Evolutionary conservation across 2,113 vertebrate genomes (phyloP).

Genomic region (Paradoxurus hermaphroditus): DNA sequence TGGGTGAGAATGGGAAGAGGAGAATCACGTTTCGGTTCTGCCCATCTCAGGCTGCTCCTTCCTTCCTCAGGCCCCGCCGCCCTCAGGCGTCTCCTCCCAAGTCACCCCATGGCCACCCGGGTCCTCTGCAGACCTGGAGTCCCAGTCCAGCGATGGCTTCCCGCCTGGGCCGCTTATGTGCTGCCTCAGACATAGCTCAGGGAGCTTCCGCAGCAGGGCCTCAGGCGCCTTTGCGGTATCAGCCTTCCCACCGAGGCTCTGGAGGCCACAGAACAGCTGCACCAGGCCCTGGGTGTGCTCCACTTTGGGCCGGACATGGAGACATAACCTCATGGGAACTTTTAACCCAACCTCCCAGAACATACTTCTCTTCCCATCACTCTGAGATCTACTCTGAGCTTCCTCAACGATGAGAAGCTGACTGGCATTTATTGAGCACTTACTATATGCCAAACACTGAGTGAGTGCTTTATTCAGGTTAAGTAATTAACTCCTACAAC

Average conservation of each 20-base stretch:
- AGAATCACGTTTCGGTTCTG: neutral
- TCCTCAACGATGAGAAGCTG: accelerated
- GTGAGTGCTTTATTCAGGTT: neutral
- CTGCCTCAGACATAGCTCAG: neutral
- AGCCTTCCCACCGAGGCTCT: neutral
- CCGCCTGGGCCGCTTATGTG: too few species aligned
- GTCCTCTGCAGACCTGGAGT: neutral
- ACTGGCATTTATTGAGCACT: neutral
- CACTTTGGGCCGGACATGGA: neutral
- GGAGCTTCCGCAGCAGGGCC: neutral
- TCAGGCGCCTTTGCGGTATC: neutral
- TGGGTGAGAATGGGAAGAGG: neutral
- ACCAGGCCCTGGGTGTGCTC: neutral
- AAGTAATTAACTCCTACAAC: neutral
- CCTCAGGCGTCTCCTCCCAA: neutral
- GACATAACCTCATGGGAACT: neutral
- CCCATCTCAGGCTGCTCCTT: neutral
- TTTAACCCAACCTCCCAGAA: neutral
- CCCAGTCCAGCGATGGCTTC: neutral
- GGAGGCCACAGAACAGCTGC: neutral
- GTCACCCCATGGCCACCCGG: neutral
- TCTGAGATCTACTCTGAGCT: neutral
- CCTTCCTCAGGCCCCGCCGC: neutral
- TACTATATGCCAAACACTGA: neutral
- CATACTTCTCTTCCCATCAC: too few species aligned